Evolutionary conservation across 2,113 vertebrate genomes (phyloP).

Genomic region (Limnothrissa miodon): DNA sequence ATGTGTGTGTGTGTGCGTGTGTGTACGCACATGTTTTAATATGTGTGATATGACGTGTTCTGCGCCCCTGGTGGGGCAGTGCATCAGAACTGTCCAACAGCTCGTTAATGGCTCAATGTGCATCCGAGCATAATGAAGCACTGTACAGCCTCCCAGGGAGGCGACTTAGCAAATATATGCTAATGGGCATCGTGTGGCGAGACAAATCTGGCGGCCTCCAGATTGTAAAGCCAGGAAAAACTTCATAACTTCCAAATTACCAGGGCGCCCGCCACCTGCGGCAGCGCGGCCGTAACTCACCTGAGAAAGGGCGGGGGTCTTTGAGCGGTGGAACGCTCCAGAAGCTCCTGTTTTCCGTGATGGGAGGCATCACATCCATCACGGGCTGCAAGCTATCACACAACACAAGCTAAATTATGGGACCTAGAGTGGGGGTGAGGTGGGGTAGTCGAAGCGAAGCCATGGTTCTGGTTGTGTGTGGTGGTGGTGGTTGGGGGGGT

Average conservation of each 20-base stretch:
- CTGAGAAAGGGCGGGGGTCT: neutral
- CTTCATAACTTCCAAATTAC: constrained; percentile 1
- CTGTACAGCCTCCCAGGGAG: constrained; percentile 44
- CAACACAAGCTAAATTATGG: neutral
- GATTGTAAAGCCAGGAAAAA: constrained; percentile 24
- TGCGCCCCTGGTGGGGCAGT: neutral
- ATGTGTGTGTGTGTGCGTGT: neutral
- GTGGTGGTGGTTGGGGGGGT: neutral
- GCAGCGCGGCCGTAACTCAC: neutral
- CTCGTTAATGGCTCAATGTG: neutral
- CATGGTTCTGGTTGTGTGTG: too few species aligned
- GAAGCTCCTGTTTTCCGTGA: neutral
- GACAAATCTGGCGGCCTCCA: constrained; percentile 58
- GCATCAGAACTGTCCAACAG: neutral
- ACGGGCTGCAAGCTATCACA: neutral
- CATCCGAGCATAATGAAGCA: constrained; percentile 49
- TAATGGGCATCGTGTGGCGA: constrained; percentile 58
- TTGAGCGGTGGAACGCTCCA: neutral
- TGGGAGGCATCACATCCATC: neutral
- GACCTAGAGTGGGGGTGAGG: neutral
- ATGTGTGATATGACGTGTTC: neutral
- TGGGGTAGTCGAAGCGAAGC: neutral
- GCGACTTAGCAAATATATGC: constrained; percentile 56
- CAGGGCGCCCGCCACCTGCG: neutral
- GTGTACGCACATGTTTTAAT: constrained; percentile 11